Evolutionary conservation across 2,113 vertebrate genomes (phyloP), one percentile per base, ranked within the genome.

Genomic region (Microcebus griseorufus): DNA sequence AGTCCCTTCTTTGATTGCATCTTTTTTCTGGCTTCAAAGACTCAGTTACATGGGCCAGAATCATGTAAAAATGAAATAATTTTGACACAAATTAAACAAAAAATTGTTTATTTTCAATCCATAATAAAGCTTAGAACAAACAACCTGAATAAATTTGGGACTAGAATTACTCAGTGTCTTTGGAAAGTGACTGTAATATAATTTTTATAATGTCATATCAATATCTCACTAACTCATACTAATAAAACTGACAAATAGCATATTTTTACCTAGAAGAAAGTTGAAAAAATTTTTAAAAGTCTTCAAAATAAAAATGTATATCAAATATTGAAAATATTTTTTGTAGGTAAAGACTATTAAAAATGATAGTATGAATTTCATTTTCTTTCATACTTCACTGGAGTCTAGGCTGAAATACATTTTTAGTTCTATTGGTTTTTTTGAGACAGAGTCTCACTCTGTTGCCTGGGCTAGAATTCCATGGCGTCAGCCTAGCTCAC

Each of bases 91-190:
- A 53, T 48, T 70, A 22, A 87, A 62, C 2, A 76, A 53, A 18
- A 90, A 64, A 34, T 39, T 65, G 4, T 25, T 93, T 73, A n/a
- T 69, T 93, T 93, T 96, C 29, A 69, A 76, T 37, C 7, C 13
- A 11, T 53, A 86, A 67, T 70, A 93, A 86, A 82, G 20, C 42
- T 90, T 81, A 93, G 34, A 85, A 53, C 60, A 75, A 90, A 88
- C 16, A 27, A 67, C 16, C 6, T 86, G 29, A 87, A 62, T 75
- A 93, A 65, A 84, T 58, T 20, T 60, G 23, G 67, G 7, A 86
- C 3, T 17, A 81, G 27, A 80, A 80, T 65, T 67, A 64, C 20
- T 65, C 17, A 51, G 65, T 78, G 0, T 58, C 25, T 84, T 92
- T 89, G 72, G 25, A 93, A 72, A 85, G 12, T 67, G 34, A 23